phyloP scores from a whole-genome alignment of 2,797 vertebrate species.

The Podargus strigoides region DNA sequence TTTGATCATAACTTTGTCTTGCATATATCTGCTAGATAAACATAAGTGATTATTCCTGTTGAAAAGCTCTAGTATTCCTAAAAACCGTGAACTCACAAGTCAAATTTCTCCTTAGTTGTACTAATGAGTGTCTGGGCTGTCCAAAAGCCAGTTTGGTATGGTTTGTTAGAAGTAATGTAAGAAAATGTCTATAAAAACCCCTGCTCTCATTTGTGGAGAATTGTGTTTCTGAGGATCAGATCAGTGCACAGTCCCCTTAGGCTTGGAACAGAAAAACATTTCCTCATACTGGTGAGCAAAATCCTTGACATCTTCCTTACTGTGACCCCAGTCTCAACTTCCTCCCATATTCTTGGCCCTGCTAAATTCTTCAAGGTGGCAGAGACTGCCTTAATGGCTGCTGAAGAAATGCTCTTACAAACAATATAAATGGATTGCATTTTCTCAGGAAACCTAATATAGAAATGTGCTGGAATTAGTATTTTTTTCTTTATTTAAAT shows the following conservation, averaged over 20 bases:
- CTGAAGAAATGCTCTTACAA: not conserved
- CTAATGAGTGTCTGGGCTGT: not conserved
- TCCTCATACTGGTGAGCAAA: not conserved
- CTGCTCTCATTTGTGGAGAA: not conserved
- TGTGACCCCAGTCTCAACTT: not conserved
- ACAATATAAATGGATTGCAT: not conserved
- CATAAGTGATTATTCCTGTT: not conserved
- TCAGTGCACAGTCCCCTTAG: not conserved
- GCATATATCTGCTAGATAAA: not conserved
- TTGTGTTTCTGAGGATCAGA: not conserved
- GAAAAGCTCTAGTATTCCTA: not conserved
- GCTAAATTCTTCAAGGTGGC: not conserved
- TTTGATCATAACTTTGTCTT: not conserved
- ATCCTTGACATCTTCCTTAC: not conserved
- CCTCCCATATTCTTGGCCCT: not conserved
- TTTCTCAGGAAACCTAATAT: not conserved
- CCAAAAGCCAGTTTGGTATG: not conserved
- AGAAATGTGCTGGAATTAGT: not conserved
- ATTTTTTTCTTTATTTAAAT: not conserved
- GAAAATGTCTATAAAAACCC: not conserved
- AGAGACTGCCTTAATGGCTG: not conserved
- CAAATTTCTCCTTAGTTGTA: not conserved
- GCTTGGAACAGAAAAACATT: not conserved
- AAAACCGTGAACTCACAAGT: not conserved
- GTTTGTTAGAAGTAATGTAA: not conserved